phyloP scores from a whole-genome alignment of 1,140 invertebrate genomes.

The Lasaia peninsularis region DNA sequence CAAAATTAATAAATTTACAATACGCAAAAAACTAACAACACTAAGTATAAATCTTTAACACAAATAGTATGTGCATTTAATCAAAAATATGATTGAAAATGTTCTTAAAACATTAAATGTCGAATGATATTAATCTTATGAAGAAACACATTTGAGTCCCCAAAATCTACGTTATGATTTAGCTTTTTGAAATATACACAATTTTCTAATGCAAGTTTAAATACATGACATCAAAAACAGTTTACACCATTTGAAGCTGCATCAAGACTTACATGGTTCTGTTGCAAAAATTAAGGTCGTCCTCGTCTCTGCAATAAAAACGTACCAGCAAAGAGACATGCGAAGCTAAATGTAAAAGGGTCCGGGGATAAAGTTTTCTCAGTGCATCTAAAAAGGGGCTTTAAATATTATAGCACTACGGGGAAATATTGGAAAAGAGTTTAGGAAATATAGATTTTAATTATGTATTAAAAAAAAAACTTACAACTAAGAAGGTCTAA shows the following conservation, averaged over 20 bases:
- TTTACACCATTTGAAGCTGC: slow-evolving; percentile 6
- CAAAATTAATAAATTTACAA: no score
- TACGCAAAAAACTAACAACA: no score
- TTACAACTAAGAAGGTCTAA: background rate
- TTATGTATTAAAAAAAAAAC: background rate
- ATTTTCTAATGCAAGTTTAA: background rate
- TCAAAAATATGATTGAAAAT: background rate
- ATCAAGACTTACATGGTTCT: slow-evolving; percentile 32
- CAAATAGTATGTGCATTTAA: background rate
- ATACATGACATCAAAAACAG: background rate
- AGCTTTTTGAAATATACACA: background rate
- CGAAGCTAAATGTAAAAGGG: slow-evolving; percentile 27
- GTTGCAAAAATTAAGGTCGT: slow-evolving; percentile 29
- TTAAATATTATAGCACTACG: slow-evolving; percentile 5
- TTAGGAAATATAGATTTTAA: background rate
- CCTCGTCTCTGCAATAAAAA: slow-evolving; percentile 36
- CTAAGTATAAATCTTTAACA: no score
- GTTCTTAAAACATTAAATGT: background rate
- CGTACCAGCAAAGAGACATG: slow-evolving; percentile 33
- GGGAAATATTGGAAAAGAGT: background rate
- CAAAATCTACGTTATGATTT: background rate
- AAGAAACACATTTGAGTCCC: no score
- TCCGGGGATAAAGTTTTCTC: background rate
- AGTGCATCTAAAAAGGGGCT: background rate
- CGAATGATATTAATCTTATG: no score